Conservation (phyloP, 2,113 vertebrate genomes). For the Apteryx mantelli region DNA sequence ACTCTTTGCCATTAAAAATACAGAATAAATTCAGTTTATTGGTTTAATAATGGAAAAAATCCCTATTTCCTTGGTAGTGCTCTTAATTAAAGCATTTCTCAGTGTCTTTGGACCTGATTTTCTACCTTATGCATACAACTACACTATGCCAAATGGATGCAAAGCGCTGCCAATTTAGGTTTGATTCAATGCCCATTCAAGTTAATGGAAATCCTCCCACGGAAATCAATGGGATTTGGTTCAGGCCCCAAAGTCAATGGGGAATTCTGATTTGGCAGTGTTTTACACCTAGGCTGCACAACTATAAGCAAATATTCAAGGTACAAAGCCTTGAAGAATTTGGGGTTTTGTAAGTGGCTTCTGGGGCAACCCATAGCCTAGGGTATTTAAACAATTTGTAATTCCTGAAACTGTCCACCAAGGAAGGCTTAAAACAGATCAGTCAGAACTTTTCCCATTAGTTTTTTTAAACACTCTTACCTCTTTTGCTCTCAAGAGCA, state of each 20-base stretch:
- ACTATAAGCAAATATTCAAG: background rate
- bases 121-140: slow-evolving; percentile 55
- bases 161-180: slow-evolving; percentile 55
- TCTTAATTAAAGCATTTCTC: slow-evolving; percentile 57
- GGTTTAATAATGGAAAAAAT: slow-evolving; percentile 2
- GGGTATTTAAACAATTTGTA: background rate
- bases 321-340: background rate
- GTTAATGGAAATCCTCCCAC: slow-evolving; percentile 64
- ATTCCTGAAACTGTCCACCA: background rate
- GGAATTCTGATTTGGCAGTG: slow-evolving; percentile 23
- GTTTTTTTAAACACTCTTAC: background rate
- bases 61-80: background rate
- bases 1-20: background rate
- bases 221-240: slow-evolving; percentile 35
- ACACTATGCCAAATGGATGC: slow-evolving; percentile 35
- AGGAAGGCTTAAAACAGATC: background rate
- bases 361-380: background rate
- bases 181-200: slow-evolving; percentile 61
- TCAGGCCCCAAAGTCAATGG: slow-evolving; percentile 18
- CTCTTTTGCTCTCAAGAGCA: background rate
- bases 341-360: background rate
- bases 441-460: background rate
- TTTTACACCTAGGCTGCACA: background rate
- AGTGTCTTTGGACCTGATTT: slow-evolving; percentile 60
- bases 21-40: background rate